These are phyloP conservation scores for Steinernema carpocapsae DNA, from an alignment of 2,888 invertebrate species.

Conservation along the genomic window DNA sequence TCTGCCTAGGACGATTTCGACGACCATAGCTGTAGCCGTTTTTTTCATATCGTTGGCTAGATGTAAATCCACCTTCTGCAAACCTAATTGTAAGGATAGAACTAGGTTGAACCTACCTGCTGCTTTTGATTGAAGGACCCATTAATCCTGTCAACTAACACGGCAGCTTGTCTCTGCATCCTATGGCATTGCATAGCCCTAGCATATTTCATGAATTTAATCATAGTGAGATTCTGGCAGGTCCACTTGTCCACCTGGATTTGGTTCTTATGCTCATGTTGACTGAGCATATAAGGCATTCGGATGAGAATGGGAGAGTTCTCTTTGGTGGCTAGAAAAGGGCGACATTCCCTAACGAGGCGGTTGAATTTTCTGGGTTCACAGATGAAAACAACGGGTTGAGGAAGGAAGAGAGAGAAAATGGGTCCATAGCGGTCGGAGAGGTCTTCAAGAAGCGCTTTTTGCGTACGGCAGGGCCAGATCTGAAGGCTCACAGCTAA, in stretches of 20 bases:
- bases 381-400: conserved; percentile 50
- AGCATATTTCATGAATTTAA: background rate
- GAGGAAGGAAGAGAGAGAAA: conserved; percentile 61
- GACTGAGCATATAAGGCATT: background rate
- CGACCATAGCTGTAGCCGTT: background rate
- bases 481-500: conserved; percentile 5
- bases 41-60: background rate
- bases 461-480: background rate
- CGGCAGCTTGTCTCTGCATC: background rate
- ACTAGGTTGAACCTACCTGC: background rate
- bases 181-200: background rate
- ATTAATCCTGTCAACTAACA: background rate
- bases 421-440: conserved; percentile 55
- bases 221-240: background rate
- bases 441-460: background rate
- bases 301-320: background rate
- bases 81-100: background rate
- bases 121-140: background rate
- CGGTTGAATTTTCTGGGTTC: conserved; percentile 18
- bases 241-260: conserved; percentile 23
- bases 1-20: background rate
- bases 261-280: background rate
- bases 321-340: background rate
- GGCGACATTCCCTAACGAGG: background rate
- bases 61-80: background rate